Evolutionary conservation across 1,140 invertebrate species (phyloP), one percentile per base, ranked within the genome.

Genomic region (Lasaia peninsularis): DNA sequence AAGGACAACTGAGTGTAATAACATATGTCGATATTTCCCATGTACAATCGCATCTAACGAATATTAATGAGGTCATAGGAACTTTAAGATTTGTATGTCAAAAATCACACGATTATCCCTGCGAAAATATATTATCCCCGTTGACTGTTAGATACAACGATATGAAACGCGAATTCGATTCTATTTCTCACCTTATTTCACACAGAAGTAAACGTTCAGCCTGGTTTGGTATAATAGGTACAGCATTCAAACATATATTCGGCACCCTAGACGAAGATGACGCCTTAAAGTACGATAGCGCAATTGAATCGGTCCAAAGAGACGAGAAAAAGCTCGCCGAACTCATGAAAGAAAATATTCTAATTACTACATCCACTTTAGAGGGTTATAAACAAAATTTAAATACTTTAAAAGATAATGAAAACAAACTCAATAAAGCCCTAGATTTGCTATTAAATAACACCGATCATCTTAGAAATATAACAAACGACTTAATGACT

Each of bases 101-200:
- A 48, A 48, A 48, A 21, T 48, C 44, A 21, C 44, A 5, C 18
- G 44, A 48, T n/a, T 48, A 11, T n/a, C 20, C 18, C 11, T 24
- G 20, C 7, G 18, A 48, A 48, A 48, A 48, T n/a, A 24, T 48
- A 1, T 2, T 48, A 1, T 48, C 44, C 21, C 20, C 44, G 2
- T 20, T 48, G 2, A n/a, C 20, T 10, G 20, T 24, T 6, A 48
- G 20, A 48, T 48, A 21, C 7, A 24, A 48, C 11, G 20, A 48
- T 5, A 52, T 52, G 32, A 52, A 33, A 16, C 28, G 51, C 10
- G 51, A 52, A 18, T 52, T 32, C 10, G 51, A 52, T n/a, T 32
- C 31, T 16, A 52, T 32, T 2, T 52, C 51, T 11, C 31, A 34
- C 10, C 16, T 52, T n/a, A 32, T 33, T 14, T 11, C 31, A 5